phyloP scores from a whole-genome alignment of 2,113 vertebrate species.

The Amia ocellicauda region DNA sequence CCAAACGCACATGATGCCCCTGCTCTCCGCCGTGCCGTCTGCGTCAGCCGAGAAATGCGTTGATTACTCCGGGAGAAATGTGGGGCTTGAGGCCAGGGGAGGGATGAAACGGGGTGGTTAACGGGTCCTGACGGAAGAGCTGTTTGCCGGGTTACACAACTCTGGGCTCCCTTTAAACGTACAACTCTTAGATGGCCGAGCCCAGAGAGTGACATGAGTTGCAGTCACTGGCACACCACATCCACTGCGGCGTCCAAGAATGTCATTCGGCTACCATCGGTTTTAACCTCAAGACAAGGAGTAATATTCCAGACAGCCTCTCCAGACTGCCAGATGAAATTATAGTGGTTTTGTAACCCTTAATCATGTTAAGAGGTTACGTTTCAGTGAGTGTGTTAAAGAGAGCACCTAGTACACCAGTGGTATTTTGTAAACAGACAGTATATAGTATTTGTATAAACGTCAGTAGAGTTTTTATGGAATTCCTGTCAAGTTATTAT shows the following conservation, averaged over 20 bases:
- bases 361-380: constrained; percentile 44
- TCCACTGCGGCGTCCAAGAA: constrained; percentile 46
- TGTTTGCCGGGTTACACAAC: constrained; percentile 10
- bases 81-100: no score
- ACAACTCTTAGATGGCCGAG: constrained; percentile 33
- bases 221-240: constrained; percentile 38
- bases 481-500: no score
- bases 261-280: constrained; percentile 45
- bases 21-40: no score
- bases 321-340: constrained; percentile 45
- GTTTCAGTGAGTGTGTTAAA: constrained; percentile 1
- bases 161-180: constrained; percentile 14
- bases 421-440: no score
- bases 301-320: constrained; percentile 40
- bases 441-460: no score
- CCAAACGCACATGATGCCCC: no score
- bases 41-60: no score
- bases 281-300: constrained; percentile 42
- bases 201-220: constrained; percentile 48
- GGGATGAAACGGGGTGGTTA: no score
- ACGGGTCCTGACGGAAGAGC: background rate
- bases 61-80: no score
- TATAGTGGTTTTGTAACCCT: constrained; percentile 35
- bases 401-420: no score
- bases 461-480: no score